Evolutionary conservation across 2,113 vertebrate genomes (phyloP).

Genomic region (Tiliqua scincoides): DNA sequence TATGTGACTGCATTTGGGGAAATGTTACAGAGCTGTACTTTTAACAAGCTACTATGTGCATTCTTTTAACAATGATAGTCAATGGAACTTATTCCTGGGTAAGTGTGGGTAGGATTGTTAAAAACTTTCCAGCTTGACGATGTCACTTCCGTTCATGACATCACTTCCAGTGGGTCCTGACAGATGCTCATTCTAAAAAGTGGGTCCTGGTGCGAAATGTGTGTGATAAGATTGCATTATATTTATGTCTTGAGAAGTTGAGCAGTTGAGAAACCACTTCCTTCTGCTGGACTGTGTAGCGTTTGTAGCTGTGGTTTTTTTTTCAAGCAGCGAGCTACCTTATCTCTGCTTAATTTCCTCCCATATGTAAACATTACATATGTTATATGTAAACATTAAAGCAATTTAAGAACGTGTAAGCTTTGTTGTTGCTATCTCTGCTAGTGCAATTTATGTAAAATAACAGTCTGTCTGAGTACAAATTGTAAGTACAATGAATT

Average conservation of each 20-base stretch:
- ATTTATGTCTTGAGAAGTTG: slow-evolving; percentile 22
- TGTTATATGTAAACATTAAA: slow-evolving; percentile 1
- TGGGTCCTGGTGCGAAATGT: too few relatives aligned
- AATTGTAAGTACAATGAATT: background rate
- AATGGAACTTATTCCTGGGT: too few relatives aligned
- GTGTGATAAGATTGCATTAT: background rate
- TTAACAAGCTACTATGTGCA: too few relatives aligned
- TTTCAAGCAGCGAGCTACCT: slow-evolving; percentile 16
- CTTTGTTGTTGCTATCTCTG: slow-evolving; percentile 5
- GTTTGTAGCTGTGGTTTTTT: slow-evolving; percentile 33
- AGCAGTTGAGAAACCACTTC: slow-evolving; percentile 47
- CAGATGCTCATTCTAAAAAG: too few relatives aligned
- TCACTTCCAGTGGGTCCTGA: too few relatives aligned
- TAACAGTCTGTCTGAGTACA: slow-evolving; percentile 1
- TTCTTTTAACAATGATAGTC: too few relatives aligned
- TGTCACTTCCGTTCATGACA: too few relatives aligned
- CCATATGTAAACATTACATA: slow-evolving; percentile 11
- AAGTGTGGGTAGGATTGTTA: too few relatives aligned
- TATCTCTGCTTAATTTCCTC: slow-evolving; percentile 17
- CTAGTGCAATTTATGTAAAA: background rate
- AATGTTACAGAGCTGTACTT: too few relatives aligned
- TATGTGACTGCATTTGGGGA: too few relatives aligned
- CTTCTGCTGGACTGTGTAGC: slow-evolving; percentile 49
- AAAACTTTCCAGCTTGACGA: too few relatives aligned
- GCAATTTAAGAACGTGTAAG: background rate